Percentiles rank a stretch among this genome's conserved stretches.
Conservation (phyloP, 2,113 vertebrate genomes). For the Mormyrus lacerda region DNA sequence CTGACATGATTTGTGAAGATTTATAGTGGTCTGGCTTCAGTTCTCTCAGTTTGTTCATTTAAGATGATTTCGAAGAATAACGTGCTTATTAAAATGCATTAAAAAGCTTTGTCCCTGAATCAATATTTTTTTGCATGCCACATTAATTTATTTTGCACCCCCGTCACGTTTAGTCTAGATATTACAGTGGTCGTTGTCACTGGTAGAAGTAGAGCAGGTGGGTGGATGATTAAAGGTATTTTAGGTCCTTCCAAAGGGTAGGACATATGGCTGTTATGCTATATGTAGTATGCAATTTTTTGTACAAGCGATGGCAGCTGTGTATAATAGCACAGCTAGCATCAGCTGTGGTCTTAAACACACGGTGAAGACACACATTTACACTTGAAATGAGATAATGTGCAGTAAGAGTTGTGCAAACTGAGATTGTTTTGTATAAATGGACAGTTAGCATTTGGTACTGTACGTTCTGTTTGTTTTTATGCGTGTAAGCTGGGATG, state of each 20-base stretch:
- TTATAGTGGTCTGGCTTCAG: constrained; percentile 34
- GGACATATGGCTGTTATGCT: not conserved
- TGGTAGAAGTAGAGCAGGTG: not conserved
- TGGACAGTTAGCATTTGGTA: not conserved
- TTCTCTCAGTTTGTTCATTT: constrained; percentile 51
- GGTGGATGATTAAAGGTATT: not conserved
- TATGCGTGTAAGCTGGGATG: not conserved
- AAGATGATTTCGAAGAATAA: constrained; percentile 48
- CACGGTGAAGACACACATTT: not conserved
- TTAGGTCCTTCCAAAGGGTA: not conserved
- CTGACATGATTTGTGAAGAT: constrained; percentile 27
- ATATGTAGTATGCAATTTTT: not conserved
- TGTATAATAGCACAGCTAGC: not conserved
- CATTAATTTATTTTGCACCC: constrained; percentile 11
- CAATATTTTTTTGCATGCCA: constrained; percentile 14
- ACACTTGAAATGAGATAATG: not conserved
- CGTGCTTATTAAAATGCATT: constrained; percentile 52
- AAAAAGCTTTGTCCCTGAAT: constrained; percentile 17
- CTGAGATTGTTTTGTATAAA: not conserved
- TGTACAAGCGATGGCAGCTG: not conserved
- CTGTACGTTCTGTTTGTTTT: not conserved
- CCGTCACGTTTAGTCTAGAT: not conserved
- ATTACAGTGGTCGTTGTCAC: not conserved
- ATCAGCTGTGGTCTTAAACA: not conserved
- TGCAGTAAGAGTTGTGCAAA: not conserved